phyloP scores from a whole-genome alignment of 2,797 vertebrate species.

The Gallirallus australis region DNA sequence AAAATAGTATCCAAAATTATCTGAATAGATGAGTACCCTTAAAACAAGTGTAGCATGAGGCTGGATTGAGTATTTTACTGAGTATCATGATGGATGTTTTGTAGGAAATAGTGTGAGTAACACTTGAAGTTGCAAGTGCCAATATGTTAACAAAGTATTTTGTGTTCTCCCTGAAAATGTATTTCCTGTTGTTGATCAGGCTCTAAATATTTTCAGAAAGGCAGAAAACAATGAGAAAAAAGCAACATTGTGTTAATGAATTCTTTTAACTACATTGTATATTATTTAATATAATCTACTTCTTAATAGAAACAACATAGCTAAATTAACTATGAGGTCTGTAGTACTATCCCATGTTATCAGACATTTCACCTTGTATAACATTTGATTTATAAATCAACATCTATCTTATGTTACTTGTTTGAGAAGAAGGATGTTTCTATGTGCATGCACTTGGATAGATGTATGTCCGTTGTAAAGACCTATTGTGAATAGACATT shows the following conservation, averaged over 20 bases:
- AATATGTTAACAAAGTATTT: background rate
- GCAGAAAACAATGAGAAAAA: background rate
- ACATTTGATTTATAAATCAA: background rate
- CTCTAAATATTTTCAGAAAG: conserved; percentile 2
- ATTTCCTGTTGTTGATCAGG: background rate
- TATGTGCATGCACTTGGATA: background rate
- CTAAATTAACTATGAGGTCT: background rate
- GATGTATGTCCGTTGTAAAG: background rate
- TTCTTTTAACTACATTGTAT: background rate
- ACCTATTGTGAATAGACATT: background rate
- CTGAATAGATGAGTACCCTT: background rate
- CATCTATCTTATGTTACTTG: background rate
- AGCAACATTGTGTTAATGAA: background rate
- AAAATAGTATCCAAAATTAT: background rate
- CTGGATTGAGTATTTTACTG: background rate
- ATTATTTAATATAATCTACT: background rate
- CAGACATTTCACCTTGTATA: background rate
- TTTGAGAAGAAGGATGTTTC: background rate
- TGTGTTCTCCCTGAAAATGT: background rate
- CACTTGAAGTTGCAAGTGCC: background rate
- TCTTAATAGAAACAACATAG: background rate
- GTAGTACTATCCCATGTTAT: background rate
- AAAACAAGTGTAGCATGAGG: background rate
- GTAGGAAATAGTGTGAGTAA: background rate
- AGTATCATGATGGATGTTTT: background rate